Evolutionary conservation across 2,113 vertebrate genomes (phyloP), one percentile per base, ranked within the genome.

Genomic region (Dasyprocta punctata): DNA sequence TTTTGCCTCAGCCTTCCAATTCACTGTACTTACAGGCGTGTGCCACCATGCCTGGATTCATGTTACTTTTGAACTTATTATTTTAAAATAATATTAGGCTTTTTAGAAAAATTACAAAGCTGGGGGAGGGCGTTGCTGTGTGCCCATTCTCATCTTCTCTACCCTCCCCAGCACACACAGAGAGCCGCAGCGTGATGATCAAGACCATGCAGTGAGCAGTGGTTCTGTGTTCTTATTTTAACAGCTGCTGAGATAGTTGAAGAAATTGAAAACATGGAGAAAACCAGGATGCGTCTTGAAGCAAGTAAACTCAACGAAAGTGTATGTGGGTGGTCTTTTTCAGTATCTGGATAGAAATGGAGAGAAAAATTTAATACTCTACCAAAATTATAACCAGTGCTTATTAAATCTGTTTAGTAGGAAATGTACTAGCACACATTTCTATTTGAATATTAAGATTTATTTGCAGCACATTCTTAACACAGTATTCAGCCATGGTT

Each of bases 221-320:
- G 52, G 5, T 56, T 86, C 0, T 78, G 10, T 94, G 86, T 95
- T 7, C 97, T 17, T 98, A 86, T 98, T 92, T 98, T 95, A 98
- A 99, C 99, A 99, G 99, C 98, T 98, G 98, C 99, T 92, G 99
- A 99, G 95, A 98, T 99, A 82, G 99, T 99, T 60, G 99, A 99
- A 98, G 99, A 99, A 96, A 97, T 99, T 96, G 99, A 99, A 98
- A 98, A 95, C 92, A 99, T 98, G 3, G 99, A 99, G 99, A 99
- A 99, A 98, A 98, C 98, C 13, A 99, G 98, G 83, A 97, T 97
- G 96, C 99, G 98, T 60, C 98, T 99, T 11, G 99, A 99, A 65
- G 97, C 94, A 28, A 98, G 96, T 28, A 98, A 97, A 97, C 60
- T 97, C 0, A 28, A 58, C 28, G 98, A 98, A 96, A 97, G 80